Evolutionary conservation across 2,113 vertebrate genomes (phyloP).

Genomic region (Nestor notabilis): DNA sequence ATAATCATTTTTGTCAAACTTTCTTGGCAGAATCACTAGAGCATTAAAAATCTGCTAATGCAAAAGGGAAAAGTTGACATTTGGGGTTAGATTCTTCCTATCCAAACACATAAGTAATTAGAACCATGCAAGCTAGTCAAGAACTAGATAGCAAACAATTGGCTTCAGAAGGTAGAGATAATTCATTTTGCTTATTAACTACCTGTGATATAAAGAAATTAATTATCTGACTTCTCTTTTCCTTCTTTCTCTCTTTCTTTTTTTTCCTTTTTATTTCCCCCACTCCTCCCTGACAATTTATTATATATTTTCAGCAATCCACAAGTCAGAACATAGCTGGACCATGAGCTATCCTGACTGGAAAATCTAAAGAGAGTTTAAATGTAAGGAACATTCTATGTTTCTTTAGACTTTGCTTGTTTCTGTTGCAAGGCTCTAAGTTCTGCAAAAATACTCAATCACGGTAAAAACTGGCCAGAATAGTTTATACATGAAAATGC

Average conservation of each 20-base stretch:
- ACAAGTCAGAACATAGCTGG: background rate
- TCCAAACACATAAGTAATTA: slow-evolving; percentile 26
- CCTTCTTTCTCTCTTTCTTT: background rate
- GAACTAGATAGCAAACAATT: background rate
- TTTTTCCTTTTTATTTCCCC: rapidly evolving
- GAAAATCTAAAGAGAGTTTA: background rate
- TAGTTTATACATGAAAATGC: background rate
- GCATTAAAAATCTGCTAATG: slow-evolving; percentile 18
- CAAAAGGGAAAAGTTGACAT: slow-evolving; percentile 48
- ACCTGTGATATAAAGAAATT: background rate
- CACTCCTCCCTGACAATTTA: background rate
- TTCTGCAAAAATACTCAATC: background rate
- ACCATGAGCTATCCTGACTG: background rate
- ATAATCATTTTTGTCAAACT: slow-evolving; percentile 53
- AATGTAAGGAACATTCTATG: background rate
- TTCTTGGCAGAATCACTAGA: slow-evolving; percentile 46
- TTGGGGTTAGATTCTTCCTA: background rate
- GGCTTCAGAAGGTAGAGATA: background rate
- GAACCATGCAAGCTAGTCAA: background rate
- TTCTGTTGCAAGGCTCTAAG: background rate
- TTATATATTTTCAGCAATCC: background rate
- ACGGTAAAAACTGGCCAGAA: background rate
- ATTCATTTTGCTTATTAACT: background rate
- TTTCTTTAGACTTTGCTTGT: background rate
- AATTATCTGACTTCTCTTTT: background rate